Evolutionary conservation across 2,113 vertebrate species (phyloP), one percentile per base, ranked within the genome.

Genomic region (Sprattus sprattus): DNA sequence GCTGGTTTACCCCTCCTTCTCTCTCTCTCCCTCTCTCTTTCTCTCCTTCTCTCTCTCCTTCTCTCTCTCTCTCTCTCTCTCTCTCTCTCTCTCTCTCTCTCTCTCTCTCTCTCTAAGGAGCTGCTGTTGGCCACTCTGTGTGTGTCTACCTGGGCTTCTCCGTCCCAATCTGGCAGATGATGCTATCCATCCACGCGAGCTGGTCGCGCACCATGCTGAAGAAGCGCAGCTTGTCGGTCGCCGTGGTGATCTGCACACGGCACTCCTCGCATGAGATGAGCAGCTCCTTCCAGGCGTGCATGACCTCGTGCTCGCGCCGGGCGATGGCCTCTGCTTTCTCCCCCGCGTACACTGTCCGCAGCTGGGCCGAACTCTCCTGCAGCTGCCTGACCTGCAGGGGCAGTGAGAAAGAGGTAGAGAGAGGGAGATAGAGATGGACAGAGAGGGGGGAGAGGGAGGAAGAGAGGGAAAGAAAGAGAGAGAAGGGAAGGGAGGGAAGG

Each of bases 321-420:
- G 95, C 96, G 0, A 99, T 99, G 94, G 97, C 95, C 46, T 99
- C 97, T 0, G 97, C 97, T 1, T 98, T 97, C 92, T 99, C 97
- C 0, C 98, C 98, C 0, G 98, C 98, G 0, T 99, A 99, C 87
- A 99, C 97, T 0, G 98, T 99, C 91, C 97, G 92, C 85, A 99
- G 89, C 93, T 99, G 98, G 0, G 97, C 97, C 0, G 98, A 97
- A 0, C 96, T 97, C 64, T 99, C 98, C 90, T 99, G 98, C 0
- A 99, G 95, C 92, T 97, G 98, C 89, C 97, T 90, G 0, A 99
- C 97, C 95, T 98, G 94, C 6, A 2, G 3, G 18, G 54, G 18
- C 54, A 60, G 1, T 6, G 13, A 22, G 0, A 16, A 18, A 20
- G 39, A 82, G 47, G 1, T 7, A n/a, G 60, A 67, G 5, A 32